Evolutionary conservation across 92 coral and sea anemone genomes (phyloP).

Genomic region (Micromussa lordhowensis): DNA sequence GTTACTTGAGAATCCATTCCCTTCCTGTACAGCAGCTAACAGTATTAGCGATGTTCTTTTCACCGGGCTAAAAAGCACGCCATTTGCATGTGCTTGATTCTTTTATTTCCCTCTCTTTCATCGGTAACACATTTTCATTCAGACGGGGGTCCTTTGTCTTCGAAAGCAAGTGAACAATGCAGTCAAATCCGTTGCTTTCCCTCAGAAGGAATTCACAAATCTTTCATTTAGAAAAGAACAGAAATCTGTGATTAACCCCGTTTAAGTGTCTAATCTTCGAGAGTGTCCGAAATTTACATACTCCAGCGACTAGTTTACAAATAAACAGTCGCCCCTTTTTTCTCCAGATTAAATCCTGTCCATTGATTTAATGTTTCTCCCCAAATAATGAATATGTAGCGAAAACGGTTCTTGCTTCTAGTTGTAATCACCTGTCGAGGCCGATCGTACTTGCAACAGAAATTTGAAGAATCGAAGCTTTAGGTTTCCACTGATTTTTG

Average conservation of each 20-base stretch:
- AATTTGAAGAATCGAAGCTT: not conserved
- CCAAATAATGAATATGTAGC: not conserved
- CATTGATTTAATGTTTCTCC: not conserved
- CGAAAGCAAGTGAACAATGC: not conserved
- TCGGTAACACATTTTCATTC: constrained; percentile 3
- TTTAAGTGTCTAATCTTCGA: not conserved
- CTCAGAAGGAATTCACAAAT: not conserved
- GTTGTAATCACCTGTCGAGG: not conserved
- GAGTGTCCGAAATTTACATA: not conserved
- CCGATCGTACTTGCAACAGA: not conserved
- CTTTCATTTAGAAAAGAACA: not conserved
- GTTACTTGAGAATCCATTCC: not conserved
- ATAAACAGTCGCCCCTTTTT: not conserved
- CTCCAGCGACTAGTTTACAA: not conserved
- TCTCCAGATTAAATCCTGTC: not conserved
- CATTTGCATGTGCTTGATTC: constrained; percentile 30
- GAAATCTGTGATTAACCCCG: not conserved
- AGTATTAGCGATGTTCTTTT: not conserved
- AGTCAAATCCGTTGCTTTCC: not conserved
- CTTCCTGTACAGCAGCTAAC: not conserved
- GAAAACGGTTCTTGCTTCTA: not conserved
- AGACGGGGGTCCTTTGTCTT: not conserved
- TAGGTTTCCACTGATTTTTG: not conserved
- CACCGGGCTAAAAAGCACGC: constrained; percentile 14
- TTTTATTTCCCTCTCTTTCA: not conserved